Base-by-base conservation (phyloP, 2,113 vertebrate genomes). In the Cinclus cinclus region DNA sequence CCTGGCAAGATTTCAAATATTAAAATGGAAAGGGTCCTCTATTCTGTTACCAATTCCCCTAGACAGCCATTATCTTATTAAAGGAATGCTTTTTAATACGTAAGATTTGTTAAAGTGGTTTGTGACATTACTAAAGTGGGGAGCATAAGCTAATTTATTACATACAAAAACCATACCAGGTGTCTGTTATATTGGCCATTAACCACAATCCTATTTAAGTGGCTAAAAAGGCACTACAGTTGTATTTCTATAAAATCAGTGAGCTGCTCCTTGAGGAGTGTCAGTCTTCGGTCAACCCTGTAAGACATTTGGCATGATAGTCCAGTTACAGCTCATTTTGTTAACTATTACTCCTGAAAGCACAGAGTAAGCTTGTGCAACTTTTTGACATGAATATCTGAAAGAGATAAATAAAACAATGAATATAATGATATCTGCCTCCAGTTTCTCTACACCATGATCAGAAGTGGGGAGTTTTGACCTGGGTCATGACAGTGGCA, bases 1-100 rank as follows among this genome's bases (percentile, higher is more conserved):
- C 77, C 79, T 90, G 94, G 88, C 92, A 88, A 28, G 50, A 62
- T 62, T 92, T 90, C 95, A 88, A 90, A 53, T 62, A 80, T 71
- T 68, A 64, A 84, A 87, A 85, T 83, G 78, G 67, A 91, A 96
- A 93, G 62, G 55, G 79, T 62, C 84, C 88, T 88, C 92, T 50
- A 13, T 69, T 90, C 79, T 23, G 4, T 77, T 86, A 90, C 90
- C 79, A 47, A 52, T 80, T 69, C 75, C 92, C 86, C 70, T 19
- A 93, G 88, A 95, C 79, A 90, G 70, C 67, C 90, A 77, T 91
- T 94, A 91, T 70, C 82, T 93, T 79, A 68, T 94, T 96, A 95
- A 87, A 90, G 50, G 82, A 90, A 93, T 49, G 73, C 55, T 74
- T 91, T 96, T 91, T 87, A 91, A 87, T 88, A 92, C 83, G 79